Percentiles rank a stretch among this genome's conserved stretches.
Conservation (phyloP, 2,797 vertebrate genomes). For the Ctenopoma kingsleyae region DNA sequence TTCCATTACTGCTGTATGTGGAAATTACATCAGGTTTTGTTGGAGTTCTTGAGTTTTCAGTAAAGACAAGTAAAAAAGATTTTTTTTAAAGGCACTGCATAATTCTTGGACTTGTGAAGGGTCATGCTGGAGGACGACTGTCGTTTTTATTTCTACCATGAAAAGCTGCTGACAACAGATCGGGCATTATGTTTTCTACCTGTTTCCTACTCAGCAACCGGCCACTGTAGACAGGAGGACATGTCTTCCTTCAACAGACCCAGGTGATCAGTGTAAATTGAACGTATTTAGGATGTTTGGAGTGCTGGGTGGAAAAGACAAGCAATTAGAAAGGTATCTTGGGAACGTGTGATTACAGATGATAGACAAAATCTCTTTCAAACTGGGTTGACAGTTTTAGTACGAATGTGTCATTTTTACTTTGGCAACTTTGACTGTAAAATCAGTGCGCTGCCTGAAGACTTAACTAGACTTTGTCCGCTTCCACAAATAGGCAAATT, state of each 20-base stretch:
- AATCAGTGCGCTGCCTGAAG: constrained; percentile 28
- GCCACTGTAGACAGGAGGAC: constrained; percentile 21
- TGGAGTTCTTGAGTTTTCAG: constrained; percentile 23
- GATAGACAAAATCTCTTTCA: background rate
- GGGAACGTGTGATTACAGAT: background rate
- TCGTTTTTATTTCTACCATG: constrained; percentile 9
- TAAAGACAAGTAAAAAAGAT: background rate
- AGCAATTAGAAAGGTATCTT: background rate
- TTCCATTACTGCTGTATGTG: background rate
- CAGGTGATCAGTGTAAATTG: constrained; percentile 58
- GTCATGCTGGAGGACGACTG: constrained; percentile 52
- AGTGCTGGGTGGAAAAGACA: background rate
- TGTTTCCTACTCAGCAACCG: constrained; percentile 27
- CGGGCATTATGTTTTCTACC: constrained; percentile 39
- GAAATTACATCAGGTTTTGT: constrained; percentile 8
- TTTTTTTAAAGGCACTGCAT: background rate
- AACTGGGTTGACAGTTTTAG: background rate
- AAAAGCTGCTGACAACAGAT: constrained; percentile 36
- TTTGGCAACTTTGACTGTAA: background rate
- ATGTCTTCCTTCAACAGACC: constrained; percentile 65
- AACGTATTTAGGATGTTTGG: background rate
- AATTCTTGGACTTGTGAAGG: constrained; percentile 13
- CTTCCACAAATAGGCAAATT: constrained; percentile 47
- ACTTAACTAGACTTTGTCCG: constrained; percentile 34
- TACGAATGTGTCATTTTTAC: background rate